phyloP scores from a whole-genome alignment of 2,797 vertebrate species.

The Merluccius polli region DNA sequence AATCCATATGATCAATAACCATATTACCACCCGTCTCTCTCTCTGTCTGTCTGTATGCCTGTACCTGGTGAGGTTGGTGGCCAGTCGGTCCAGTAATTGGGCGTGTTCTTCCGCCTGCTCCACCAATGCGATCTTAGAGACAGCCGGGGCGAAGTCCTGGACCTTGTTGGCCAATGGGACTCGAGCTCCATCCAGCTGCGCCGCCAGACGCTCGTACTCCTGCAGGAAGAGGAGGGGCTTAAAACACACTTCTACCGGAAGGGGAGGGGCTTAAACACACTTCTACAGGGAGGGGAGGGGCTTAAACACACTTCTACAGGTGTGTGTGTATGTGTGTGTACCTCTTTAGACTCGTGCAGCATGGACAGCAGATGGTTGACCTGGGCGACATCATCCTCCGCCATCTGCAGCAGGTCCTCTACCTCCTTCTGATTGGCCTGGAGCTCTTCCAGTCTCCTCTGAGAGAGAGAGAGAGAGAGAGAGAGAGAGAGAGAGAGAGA shows the following conservation, averaged over 20 bases:
- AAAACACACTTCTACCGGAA: not conserved
- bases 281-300: slow-evolving; percentile 67
- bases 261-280: rapidly evolving
- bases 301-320: not conserved
- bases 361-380: slow-evolving; percentile 75
- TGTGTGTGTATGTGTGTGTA: slow-evolving; percentile 39
- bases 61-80: slow-evolving; percentile 85
- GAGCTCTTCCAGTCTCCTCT: slow-evolving; percentile 79
- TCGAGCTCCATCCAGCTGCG: slow-evolving; percentile 85
- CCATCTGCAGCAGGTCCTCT: slow-evolving; percentile 72
- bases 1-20: no score
- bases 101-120: slow-evolving; percentile 86
- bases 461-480: slow-evolving; percentile 5
- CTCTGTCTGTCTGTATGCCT: not conserved
- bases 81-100: slow-evolving; percentile 72
- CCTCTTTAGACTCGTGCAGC: slow-evolving; percentile 85
- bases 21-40: not conserved
- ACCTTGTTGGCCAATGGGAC: slow-evolving; percentile 75
- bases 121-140: slow-evolving; percentile 81
- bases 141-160: slow-evolving; percentile 72
- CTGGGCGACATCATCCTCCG: slow-evolving; percentile 72
- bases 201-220: slow-evolving; percentile 86
- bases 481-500: not conserved
- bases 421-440: slow-evolving; percentile 67
- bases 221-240: slow-evolving; percentile 41